Evolutionary conservation across 2,888 invertebrate species (phyloP).

Genomic region (Calameuta filiformis): DNA sequence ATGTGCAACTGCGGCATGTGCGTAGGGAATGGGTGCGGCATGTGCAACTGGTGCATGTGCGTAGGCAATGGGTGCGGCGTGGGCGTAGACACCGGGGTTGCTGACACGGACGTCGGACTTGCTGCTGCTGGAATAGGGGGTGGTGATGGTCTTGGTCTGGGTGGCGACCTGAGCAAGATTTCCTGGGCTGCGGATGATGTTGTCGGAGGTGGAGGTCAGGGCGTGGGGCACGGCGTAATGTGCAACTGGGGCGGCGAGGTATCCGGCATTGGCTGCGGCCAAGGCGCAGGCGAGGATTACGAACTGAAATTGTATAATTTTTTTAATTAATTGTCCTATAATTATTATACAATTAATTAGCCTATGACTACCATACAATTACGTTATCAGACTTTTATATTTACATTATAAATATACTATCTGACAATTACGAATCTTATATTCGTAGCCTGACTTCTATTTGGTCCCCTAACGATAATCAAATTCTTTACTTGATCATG

Average conservation of each 20-base stretch:
- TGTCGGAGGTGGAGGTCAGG: slow-evolving; percentile 56
- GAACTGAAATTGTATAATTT: slow-evolving; percentile 33
- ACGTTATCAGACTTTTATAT: not conserved
- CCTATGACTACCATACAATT: not conserved
- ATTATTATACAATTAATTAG: not conserved
- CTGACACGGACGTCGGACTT: slow-evolving; percentile 53
- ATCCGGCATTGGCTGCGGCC: slow-evolving; percentile 54
- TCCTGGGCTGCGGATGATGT: slow-evolving; percentile 52
- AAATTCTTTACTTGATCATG: no score
- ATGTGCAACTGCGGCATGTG: slow-evolving; percentile 31
- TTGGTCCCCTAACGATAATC: not conserved
- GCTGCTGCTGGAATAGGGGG: slow-evolving; percentile 54
- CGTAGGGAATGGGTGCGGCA: slow-evolving; percentile 22
- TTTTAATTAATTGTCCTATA: not conserved
- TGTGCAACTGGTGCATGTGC: slow-evolving; percentile 37
- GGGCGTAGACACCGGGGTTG: slow-evolving; percentile 53
- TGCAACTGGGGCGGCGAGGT: slow-evolving; percentile 39
- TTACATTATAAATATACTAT: not conserved
- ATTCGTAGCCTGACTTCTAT: not conserved
- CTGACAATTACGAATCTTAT: not conserved
- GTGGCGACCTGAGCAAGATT: slow-evolving; percentile 50
- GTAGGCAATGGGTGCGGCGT: slow-evolving; percentile 39
- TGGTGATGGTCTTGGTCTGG: slow-evolving; percentile 56
- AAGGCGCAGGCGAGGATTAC: slow-evolving; percentile 48
- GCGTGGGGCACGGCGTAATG: slow-evolving; percentile 43